Evolutionary conservation across 1,140 invertebrate species (phyloP), one percentile per base, ranked within the genome.

Genomic region (Stegodyphus mimosarum): DNA sequence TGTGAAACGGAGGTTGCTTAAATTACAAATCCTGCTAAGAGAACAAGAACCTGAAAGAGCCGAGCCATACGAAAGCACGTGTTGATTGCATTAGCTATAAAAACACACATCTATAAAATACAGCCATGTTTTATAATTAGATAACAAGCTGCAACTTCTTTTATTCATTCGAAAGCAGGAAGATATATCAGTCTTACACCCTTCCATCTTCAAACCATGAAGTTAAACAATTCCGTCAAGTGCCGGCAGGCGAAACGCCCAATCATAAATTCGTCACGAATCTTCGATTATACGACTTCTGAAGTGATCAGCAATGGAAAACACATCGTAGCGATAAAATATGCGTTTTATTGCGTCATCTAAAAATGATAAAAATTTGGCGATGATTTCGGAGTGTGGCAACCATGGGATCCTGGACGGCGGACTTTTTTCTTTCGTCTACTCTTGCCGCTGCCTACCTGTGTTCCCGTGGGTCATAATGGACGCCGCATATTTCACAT

Each of bases 211-310:
- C 33, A 33, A 33, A 33, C 33, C 69, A 67, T 67, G 80, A 73
- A 70, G 67, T 67, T 74, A 74, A 83, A 74, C 70, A 81, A 69
- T 81, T 69, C 66, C 49, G 52, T 64, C 60, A n/a, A 66, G 60
- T 51, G 18, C 77, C 55, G 50, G 77, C 49, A 63, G 18, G 74
- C n/a, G 66, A 67, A 67, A 33, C 33, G 9, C 69, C 15, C 69
- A 48, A 48, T 80, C 70, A 84, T 84, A 84, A 84, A 84, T 84
- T 84, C 81, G 81, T 75, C 81, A 84, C 81, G 81, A 63, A 55
- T n/a, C 9, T 70, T 18, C 80, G 71, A 83, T 83, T 81, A 81
- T 83, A 80, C 64, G 77, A 80, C 67, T 71, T 80, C 17, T 80
- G 77, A 80, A 71, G 67, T 63, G 77, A 80, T 74, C 80, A 60